Evolutionary conservation across 2,797 vertebrate species (phyloP), one percentile per base, ranked within the genome.

Genomic region (Enteromius unitaeniatus): DNA sequence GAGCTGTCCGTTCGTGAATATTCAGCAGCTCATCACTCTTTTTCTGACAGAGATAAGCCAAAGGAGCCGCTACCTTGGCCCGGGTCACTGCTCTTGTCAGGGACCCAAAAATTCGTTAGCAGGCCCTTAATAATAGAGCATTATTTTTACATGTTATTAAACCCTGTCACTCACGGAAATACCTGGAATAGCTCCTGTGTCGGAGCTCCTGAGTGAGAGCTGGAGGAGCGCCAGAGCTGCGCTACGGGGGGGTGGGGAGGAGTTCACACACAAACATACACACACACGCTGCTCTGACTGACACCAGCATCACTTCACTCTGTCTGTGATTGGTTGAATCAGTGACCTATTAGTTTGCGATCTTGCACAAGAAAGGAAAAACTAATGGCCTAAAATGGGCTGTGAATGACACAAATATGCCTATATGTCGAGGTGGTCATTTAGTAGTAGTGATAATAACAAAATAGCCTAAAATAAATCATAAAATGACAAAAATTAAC

Each of bases 101-200:
- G 55, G 69, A 73, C 85, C 85, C 85, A 79, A 72, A 84, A 81
- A 81, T 79, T 76, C 13, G 28, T 78, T 62, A 85, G 79, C 81
- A 75, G 84, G 68, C 31, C 83, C 74, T 85, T 88, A 86, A 90
- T 88, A 87, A 87, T 49, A 53, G 64, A 90, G 90, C 91, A 92
- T 92, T 92, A 92, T 92, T 93, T 92, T 85, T 86, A 89, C 91
- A 92, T 91, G 88, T 94, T 93, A 95, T 95, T 95, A 94, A 93
- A 93, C 81, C 89, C 92, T 93, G 93, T 94, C 95, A 94, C 87
- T 95, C 94, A 94, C 87, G 85, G 89, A 93, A 93, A 95, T 94
- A 92, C 93, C 93, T 90, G 91, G 89, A 91, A 95, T 95, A 92
- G 89, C 92, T 93, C 90, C 90, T 28, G 40, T 80, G 73, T 53